Evolutionary conservation across 2,113 vertebrate species (phyloP), one percentile per base, ranked within the genome.

Genomic region (Nyctereutes procyonoides): DNA sequence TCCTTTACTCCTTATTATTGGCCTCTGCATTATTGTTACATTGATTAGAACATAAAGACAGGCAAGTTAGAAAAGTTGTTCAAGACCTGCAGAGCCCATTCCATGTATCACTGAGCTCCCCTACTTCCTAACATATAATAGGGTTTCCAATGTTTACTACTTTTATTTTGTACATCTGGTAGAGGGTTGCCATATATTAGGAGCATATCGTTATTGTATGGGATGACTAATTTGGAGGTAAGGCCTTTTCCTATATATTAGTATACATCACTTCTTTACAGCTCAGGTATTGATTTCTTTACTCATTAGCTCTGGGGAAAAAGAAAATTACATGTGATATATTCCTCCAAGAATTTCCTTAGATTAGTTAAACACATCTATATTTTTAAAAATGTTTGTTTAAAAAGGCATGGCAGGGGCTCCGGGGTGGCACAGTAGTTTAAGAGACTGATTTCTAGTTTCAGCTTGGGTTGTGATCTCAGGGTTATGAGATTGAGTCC

Each of bases 91-190:
- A 30, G 38, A 76, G 60, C 15, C 15, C 62, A 4, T 85, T 87
- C 48, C 43, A 12, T 30, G 43, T 58, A 51, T 73, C 13, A 13
- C 48, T 96, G 24, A 7, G 17, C 6, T 87, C 30, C 22, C 4
- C 4, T 48, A 16, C 77, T 69, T 94, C 53, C 43, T 86, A 19
- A 69, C 13, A 26, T 28, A 5, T 28, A 17, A 67, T 2, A 30
- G 28, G 5, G 16, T 81, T 94, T 94, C 79, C 48, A 26, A 2
- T 55, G 84, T 97, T 76, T 90, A 30, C 58, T 62, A 35, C 81
- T 90, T 84, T 53, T 56, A 17, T 90, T 96, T 89, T 95, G 80
- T 80, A 79, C 15, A 9, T 88, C 96, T 97, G 38, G 22, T 35
- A 85, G 71, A 83, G 89, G 56, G 43, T 51, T 91, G 32, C 30